Base-by-base conservation (phyloP, 2,888 invertebrate species). In the Psococerastis gibbosa region DNA sequence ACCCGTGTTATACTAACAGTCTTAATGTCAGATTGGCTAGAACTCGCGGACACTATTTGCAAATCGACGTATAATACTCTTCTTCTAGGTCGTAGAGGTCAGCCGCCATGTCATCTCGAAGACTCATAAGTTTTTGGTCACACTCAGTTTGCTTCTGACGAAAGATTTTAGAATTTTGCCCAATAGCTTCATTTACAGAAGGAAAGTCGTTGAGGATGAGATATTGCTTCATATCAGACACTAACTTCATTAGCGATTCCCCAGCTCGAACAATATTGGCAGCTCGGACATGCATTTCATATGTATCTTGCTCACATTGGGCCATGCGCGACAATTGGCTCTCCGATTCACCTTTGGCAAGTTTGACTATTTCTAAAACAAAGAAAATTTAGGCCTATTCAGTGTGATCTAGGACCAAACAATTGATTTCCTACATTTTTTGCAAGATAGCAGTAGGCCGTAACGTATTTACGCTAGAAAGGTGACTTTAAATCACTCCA, bases 201-300 rank as follows among this genome's bases (percentile, higher is more conserved):
- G 92, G 92, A 59, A 98, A 98, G 63, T 98, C 97, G 61, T 97
- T 97, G 16, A 98, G 69, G 54, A 97, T 94, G 35, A 97, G 67
- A 61, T 95, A 98, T 58, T 98, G 95, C 57, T 97, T 97, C 49
- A 98, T 87, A 59, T 97, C 95, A 0, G 94, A 89, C 1, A 95
- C 92, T 22, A 98, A 67, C 61, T 95, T 95, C 83, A 94, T 88
- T 18, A 98, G 62, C 1, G 94, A 92, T 66, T 97, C 95, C 1
- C 91, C 92, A 46, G 97, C 95, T 54, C 95, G 69, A 1, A 94
- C 92, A 57, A 95, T 94, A 60, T 95, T 95, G 3, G 94, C 85
- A 22, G 94, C 87, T 56, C 95, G 67, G 2, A 95, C 92, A 66
- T 92, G 88, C 89, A 94, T 92, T 67, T 88, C 94, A 65, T 83